A percentile compares a stretch with the other conserved stretches of the same genome.
These are phyloP conservation scores for Ceratosolen solmsi DNA, from an alignment of 1,140 invertebrate genomes.

Conservation along the genomic window DNA sequence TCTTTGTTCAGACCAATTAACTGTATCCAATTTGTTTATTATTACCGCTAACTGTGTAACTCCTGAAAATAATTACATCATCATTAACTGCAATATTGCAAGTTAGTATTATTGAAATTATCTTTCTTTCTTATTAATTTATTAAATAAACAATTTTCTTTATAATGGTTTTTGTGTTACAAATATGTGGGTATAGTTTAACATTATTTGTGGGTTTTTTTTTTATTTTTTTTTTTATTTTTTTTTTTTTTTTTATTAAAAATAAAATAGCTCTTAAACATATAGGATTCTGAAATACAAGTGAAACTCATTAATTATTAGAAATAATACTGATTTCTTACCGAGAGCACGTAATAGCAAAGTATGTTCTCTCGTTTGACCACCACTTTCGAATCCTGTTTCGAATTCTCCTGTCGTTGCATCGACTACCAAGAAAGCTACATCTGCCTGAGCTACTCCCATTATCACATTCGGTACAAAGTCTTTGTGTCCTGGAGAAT, in stretches of 20 bases:
- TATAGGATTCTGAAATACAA: too few species aligned
- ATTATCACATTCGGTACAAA: conserved; percentile 99
- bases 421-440: conserved; percentile 96
- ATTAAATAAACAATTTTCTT: too few species aligned
- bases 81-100: neutral
- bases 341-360: conserved; percentile 93
- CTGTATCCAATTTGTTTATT: conserved; percentile 97
- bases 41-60: conserved; percentile 69
- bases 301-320: too few species aligned
- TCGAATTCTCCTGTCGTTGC: conserved; percentile 98
- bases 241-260: too few species aligned
- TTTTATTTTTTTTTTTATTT: too few species aligned
- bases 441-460: conserved; percentile 97
- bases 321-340: conserved; percentile 52
- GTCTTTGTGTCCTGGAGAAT: conserved; percentile 98
- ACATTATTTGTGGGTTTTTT: too few species aligned
- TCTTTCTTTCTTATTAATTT: too few species aligned
- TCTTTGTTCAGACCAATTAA: conserved; percentile 95
- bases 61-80: conserved; percentile 57
- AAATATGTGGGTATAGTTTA: too few species aligned
- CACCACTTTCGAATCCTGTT: conserved; percentile 97
- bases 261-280: too few species aligned
- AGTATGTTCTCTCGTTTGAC: conserved; percentile 98
- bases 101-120: too few species aligned
- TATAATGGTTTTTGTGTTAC: too few species aligned